Evolutionary conservation across 2,797 vertebrate genomes (phyloP).

Genomic region (Novumbra hubbsi): DNA sequence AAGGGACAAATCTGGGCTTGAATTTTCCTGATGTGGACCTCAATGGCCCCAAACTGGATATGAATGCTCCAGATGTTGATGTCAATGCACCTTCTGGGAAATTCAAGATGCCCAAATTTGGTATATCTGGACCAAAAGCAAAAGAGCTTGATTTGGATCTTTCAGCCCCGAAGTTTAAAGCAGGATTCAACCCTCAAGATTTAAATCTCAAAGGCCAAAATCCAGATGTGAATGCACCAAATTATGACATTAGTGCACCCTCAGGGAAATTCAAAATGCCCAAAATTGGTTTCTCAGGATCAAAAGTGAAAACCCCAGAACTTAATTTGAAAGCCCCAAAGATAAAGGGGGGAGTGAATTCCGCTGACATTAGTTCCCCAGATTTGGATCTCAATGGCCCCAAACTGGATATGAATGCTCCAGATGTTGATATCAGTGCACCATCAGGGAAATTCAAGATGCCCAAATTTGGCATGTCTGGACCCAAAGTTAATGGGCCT

Average conservation of each 20-base stretch:
- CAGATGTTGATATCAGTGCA: conserved; percentile 23
- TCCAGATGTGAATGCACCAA: background rate
- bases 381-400: conserved; percentile 36
- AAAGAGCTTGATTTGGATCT: conserved; percentile 34
- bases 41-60: conserved; percentile 30
- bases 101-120: conserved; percentile 22
- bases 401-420: conserved; percentile 29
- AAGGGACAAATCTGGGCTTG: background rate
- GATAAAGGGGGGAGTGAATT: conserved; percentile 27
- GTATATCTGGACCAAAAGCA: background rate
- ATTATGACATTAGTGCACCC: background rate
- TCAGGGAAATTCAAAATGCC: conserved; percentile 1
- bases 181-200: background rate
- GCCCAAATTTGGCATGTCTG: conserved; percentile 20
- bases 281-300: background rate
- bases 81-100: conserved; percentile 12
- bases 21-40: conserved; percentile 3
- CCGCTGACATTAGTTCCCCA: conserved; percentile 35
- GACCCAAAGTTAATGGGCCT: conserved; percentile 6
- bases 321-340: conserved; percentile 27
- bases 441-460: conserved; percentile 29
- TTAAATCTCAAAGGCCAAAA: background rate
- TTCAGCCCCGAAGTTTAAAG: conserved; percentile 36
- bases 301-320: conserved; percentile 10
- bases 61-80: conserved; percentile 16